phyloP scores from a whole-genome alignment of 2,113 vertebrate genomes.

The Ornithorhynchus anatinus region DNA sequence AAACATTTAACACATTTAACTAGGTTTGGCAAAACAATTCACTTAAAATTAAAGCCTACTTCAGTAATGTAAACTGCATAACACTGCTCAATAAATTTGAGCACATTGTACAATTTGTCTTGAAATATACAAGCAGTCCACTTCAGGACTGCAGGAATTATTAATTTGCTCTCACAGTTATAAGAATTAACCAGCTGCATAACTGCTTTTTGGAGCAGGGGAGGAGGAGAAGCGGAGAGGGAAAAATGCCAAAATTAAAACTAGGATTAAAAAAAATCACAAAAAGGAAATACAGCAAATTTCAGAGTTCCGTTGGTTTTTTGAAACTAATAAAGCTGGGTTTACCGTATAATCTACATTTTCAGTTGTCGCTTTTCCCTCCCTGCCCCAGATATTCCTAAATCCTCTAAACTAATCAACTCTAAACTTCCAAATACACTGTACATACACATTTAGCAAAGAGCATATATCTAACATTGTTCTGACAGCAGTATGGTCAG shows the following conservation, averaged over 20 bases:
- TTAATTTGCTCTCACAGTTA: slow-evolving; percentile 59
- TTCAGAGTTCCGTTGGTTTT: slow-evolving; percentile 61
- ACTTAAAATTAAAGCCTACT: slow-evolving; percentile 70
- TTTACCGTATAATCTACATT: slow-evolving; percentile 70
- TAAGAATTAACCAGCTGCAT: slow-evolving; percentile 56
- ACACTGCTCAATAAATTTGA: slow-evolving; percentile 64
- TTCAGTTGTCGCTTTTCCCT: slow-evolving; percentile 53
- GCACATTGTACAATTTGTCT: slow-evolving; percentile 62
- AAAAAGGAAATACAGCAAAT: slow-evolving; percentile 73
- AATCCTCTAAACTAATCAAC: slow-evolving; percentile 75
- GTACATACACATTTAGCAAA: slow-evolving; percentile 85
- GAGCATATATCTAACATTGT: slow-evolving; percentile 80
- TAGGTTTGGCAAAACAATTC: slow-evolving; percentile 71
- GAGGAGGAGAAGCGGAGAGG: slow-evolving; percentile 41
- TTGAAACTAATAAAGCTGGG: slow-evolving; percentile 64
- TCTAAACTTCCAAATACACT: slow-evolving; percentile 83
- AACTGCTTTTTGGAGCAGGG: slow-evolving; percentile 36
- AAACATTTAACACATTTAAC: slow-evolving; percentile 64
- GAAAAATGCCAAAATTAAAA: slow-evolving; percentile 46
- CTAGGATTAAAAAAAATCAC: slow-evolving; percentile 61
- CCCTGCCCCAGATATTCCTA: slow-evolving; percentile 59
- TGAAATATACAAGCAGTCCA: slow-evolving; percentile 65
- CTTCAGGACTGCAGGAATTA: slow-evolving; percentile 56
- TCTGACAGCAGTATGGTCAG: slow-evolving; percentile 77
- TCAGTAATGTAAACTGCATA: slow-evolving; percentile 68